Conservation (phyloP, 2,888 invertebrate genomes). For the Acheta domesticus region DNA sequence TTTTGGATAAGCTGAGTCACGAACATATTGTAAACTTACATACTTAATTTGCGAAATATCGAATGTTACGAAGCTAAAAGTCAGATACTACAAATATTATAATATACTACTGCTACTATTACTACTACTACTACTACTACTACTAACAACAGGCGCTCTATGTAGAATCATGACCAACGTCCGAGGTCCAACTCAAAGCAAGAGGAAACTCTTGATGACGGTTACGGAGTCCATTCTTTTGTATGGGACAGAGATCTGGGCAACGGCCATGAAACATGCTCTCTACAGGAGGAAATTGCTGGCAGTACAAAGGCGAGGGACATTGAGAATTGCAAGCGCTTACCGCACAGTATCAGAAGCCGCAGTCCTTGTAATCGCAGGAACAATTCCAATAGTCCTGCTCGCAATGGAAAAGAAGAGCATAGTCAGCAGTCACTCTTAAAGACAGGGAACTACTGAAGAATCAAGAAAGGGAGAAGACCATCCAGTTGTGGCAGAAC, state of each 20-base stretch:
- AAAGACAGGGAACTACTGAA: not conserved
- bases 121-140: too few species aligned
- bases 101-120: too few species aligned
- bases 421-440: not conserved
- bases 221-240: not conserved
- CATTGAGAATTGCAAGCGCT: not conserved
- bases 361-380: not conserved
- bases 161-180: not conserved
- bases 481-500: not conserved
- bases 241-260: not conserved
- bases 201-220: not conserved
- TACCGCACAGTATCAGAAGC: not conserved
- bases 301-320: not conserved
- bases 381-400: not conserved
- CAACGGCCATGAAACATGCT: not conserved
- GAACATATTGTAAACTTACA: too few species aligned
- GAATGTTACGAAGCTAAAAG: too few species aligned
- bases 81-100: too few species aligned
- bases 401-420: not conserved
- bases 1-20: too few species aligned
- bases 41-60: too few species aligned
- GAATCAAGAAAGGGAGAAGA: not conserved
- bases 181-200: not conserved
- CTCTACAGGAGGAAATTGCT: not conserved
- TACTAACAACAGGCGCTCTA: not conserved